Evolutionary conservation across 2,888 invertebrate genomes (phyloP).

Genomic region (Xylota sylvarum): DNA sequence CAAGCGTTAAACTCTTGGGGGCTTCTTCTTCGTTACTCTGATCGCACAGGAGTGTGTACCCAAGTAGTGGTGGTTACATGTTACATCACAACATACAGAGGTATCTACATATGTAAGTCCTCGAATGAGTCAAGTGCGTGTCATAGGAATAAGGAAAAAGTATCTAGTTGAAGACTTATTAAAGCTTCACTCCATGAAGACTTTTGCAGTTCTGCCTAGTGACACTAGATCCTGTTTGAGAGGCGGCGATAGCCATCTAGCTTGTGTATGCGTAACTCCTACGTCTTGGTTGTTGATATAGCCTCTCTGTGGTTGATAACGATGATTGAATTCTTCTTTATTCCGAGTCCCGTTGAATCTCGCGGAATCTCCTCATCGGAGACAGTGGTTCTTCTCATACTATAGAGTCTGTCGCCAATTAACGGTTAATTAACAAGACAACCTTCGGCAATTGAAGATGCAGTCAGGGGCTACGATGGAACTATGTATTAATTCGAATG

Average conservation of each 20-base stretch:
- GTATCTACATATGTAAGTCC: background rate
- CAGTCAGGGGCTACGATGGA: conserved; percentile 3
- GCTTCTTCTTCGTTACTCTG: conserved; percentile 1
- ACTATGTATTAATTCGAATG: conserved; percentile 51
- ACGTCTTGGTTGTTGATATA: conserved; percentile 10
- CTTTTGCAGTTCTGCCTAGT: conserved; percentile 16
- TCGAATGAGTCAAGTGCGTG: conserved; percentile 29
- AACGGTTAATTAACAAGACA: conserved; percentile 71
- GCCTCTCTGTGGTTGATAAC: conserved; percentile 16
- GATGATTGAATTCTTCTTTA: conserved; percentile 56
- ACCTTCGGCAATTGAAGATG: conserved; percentile 55
- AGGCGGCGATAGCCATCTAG: conserved; percentile 33
- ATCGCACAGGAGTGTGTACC: background rate
- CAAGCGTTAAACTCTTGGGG: conserved; percentile 63
- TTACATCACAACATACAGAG: conserved; percentile 8
- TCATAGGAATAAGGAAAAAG: conserved; percentile 51
- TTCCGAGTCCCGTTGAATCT: conserved; percentile 60
- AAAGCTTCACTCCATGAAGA: conserved; percentile 41
- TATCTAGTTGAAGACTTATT: conserved; percentile 64
- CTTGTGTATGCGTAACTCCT: conserved; percentile 56
- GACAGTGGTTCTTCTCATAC: conserved; percentile 20
- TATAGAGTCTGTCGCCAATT: conserved; percentile 59
- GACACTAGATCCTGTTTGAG: conserved; percentile 49
- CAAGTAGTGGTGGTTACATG: background rate
- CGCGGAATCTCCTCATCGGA: conserved; percentile 13